Evolutionary conservation across 1,140 invertebrate genomes (phyloP).

Genomic region (Potamilus streckersoni): DNA sequence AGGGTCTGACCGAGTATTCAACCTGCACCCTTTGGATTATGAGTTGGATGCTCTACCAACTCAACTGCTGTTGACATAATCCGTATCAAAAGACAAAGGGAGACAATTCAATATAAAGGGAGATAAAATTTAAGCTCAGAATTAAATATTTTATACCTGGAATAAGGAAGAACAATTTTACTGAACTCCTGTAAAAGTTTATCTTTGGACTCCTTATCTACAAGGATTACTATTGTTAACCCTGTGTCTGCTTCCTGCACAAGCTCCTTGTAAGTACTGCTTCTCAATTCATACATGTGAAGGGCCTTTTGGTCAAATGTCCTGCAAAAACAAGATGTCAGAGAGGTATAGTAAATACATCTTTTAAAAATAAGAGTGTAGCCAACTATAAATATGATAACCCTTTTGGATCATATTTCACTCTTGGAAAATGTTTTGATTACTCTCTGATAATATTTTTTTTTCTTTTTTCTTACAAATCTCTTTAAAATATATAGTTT

Average conservation of each 20-base stretch:
- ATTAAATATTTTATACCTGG: slow-evolving; percentile 77
- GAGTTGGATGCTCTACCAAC: background rate
- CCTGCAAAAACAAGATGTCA: slow-evolving; percentile 29
- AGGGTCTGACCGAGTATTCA: background rate
- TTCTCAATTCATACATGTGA: slow-evolving; percentile 88
- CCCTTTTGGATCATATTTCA: too few relatives aligned
- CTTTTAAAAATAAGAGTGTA: too few relatives aligned
- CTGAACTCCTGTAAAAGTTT: slow-evolving; percentile 92
- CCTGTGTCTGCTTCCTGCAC: slow-evolving; percentile 94
- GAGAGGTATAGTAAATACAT: too few relatives aligned
- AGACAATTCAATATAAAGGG: background rate
- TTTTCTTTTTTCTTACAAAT: too few relatives aligned
- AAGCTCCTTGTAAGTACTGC: slow-evolving; percentile 95
- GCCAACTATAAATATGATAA: too few relatives aligned
- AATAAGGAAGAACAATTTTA: slow-evolving; percentile 92
- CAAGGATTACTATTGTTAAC: slow-evolving; percentile 89
- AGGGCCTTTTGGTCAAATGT: slow-evolving; percentile 50
- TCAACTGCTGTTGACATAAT: background rate
- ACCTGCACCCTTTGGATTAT: background rate
- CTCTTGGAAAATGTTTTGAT: too few relatives aligned
- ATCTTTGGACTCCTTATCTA: slow-evolving; percentile 88
- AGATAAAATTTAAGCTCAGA: background rate
- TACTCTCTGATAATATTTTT: too few relatives aligned
- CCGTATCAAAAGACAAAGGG: background rate
- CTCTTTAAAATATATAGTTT: too few relatives aligned